Base-by-base conservation (phyloP, 2,888 invertebrate genomes). In the Ephialtes manifestator region DNA sequence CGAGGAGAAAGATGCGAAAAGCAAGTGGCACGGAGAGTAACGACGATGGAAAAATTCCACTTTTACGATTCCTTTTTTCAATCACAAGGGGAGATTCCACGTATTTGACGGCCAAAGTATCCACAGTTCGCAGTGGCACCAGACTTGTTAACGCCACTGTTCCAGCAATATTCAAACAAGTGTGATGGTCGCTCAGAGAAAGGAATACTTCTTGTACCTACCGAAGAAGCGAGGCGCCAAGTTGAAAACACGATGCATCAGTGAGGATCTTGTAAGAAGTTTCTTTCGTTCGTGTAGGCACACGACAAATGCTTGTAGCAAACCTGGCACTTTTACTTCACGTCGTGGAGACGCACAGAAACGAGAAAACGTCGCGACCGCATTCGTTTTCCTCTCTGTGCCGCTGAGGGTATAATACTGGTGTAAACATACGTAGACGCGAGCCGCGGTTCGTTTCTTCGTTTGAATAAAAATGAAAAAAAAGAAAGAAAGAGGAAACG, bases 391-490 rank as follows among this genome's bases (percentile, higher is more conserved):
- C 10, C 60, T 63, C 63, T 35, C 63, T n/a, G 35, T 31, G 35
- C n/a, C 2, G 7, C 31, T 24, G 18, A 63, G 35, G n/a, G 39
- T 55, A 39, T 58, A 35, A 74, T 28, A 43, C 43, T 58, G 74
- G 46, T 71, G 28, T 68, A 53, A 55, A 53, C 58, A 67, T 43
- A 39, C 51, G n/a, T 13, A 31, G 11, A 60, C n/a, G 72, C 35
- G 46, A 53, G 67, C 5, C 31, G 20, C 46, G 60, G 28, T 68
- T 77, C 72, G 75, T 76, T 71, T 58, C 58, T 24, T 81, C 68
- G 84, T 84, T 84, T 65, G 74, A 78, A 77, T 70, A 39, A 74
- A 78, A 74, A 46, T 51, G 67, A 72, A 53, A 60, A 43, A 60
- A 46, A 18, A 48, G 35, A 39, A 20, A 71, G 35, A 48, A 60